A percentile compares a stretch with the other conserved stretches of the same genome.
phyloP scores from a whole-genome alignment of 2,113 vertebrate species.

The Phodopus roborovskii region DNA sequence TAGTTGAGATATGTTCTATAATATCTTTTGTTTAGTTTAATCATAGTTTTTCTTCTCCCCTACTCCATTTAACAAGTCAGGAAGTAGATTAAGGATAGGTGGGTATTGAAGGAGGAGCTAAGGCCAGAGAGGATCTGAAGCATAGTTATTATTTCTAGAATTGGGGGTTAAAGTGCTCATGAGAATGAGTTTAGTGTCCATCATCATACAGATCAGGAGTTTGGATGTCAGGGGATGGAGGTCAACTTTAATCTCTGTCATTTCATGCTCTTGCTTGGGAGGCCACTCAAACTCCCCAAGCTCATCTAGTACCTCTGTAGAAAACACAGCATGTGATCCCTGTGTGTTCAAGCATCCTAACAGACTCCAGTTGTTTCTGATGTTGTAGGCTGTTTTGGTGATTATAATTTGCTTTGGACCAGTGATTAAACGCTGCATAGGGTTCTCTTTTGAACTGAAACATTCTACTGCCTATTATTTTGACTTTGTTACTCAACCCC shows the following conservation, averaged over 20 bases:
- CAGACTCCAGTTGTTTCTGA: conserved; percentile 31
- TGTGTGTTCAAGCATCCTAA: neutral
- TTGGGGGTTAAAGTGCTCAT: neutral
- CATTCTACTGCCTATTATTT: conserved; percentile 54
- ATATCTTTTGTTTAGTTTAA: conserved; percentile 14
- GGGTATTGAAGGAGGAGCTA: neutral
- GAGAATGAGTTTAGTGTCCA: neutral
- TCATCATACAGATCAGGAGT: neutral
- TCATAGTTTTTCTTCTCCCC: neutral
- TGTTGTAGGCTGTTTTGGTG: conserved; percentile 51
- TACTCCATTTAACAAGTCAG: neutral
- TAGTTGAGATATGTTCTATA: neutral
- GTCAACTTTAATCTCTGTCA: neutral
- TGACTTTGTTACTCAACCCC: conserved; percentile 65
- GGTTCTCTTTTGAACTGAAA: conserved; percentile 44
- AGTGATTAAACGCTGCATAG: conserved; percentile 37
- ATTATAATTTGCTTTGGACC: conserved; percentile 31
- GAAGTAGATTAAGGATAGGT: neutral
- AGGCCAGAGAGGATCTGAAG: conserved; percentile 2
- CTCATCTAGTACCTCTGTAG: neutral
- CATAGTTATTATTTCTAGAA: neutral
- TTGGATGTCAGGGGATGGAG: neutral
- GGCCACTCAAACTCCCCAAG: neutral
- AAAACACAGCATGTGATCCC: neutral
- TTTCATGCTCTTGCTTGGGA: neutral